Evolutionary conservation across 35 echinoderm and acorn worm species (phyloP), one percentile per base, ranked within the genome.

Genomic region (Diadema setosum): DNA sequence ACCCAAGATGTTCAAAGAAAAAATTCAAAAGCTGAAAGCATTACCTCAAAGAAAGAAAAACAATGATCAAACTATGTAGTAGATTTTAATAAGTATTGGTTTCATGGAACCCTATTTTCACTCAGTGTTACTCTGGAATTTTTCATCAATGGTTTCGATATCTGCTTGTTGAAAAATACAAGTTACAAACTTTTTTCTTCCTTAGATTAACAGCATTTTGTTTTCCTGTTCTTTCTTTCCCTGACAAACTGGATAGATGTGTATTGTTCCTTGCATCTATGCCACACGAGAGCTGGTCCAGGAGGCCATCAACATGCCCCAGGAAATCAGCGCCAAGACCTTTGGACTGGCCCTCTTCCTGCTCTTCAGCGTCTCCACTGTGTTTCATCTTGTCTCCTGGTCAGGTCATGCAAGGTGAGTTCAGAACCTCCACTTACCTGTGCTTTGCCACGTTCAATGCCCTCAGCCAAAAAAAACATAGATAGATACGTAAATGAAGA

Each of bases 291-390:
- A 39, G 16, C 88, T 98, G 88, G 4, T 98, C 21, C 16, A 90
- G 23, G 84, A 89, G 65, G 92, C 96, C 1, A 88, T 56, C 29
- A 98, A 58, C 20, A 21, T 35, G 16, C 49, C 52, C 32, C 83
- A 98, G 60, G 64, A 81, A 42, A 73, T 67, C 32, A 92, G 82
- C 69, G 96, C 96, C 8, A 46, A 82, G 2, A 42, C 94, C 18
- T 98, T 94, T 65, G 69, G 92, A 2, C 24, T 88, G 17, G 88
- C 96, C 7, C 85, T 98, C 1, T 37, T 94, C 17, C 42, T 61
- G 31, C 89, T 98, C 18, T 98, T 98, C 65, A 88, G 83, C 36
- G 85, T 98, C 9, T 98, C 96, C 1, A 98, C 96, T 0, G 73
- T 59, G 21, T 98, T 94, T 81, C 96, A 98, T 59, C 64, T 63